Evolutionary conservation across 2,113 vertebrate genomes (phyloP), one percentile per base, ranked within the genome.

Genomic region (Sarotherodon lohbergeri): DNA sequence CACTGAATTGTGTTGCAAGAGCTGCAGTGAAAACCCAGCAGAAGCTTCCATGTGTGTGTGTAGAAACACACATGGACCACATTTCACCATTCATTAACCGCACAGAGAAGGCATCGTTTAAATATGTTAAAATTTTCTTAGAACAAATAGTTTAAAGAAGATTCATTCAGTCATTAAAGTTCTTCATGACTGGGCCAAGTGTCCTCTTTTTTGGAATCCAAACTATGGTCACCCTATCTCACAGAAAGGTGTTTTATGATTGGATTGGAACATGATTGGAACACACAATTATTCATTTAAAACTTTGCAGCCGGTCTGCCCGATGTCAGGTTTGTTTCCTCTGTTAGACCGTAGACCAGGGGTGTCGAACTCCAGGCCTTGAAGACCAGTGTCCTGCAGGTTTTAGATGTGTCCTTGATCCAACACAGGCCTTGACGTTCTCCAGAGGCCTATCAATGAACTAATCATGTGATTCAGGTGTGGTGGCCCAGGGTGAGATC

Each of bases 321-420:
- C 4, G 1, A 59, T 0, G 1, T 0, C 27, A 17, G 13, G 27
- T 63, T 61, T 61, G 57, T 61, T 63, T 63, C 29, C 9, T 63
- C 59, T 4, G 59, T 63, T 4, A 63, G 59, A 63, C 29, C 11
- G 16, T 19, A 63, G 59, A 19, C 59, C 29, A 63, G 59, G 59
- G 29, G 29, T 36, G 59, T 11, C 1, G 2, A 63, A 11, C 32
- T 36, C 5, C 59, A 63, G 59, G 32, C 59, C 59, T 0, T 0
- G 32, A 36, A 32, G 5, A 9, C 3, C 2, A 0, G 0, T 63
- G 32, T 63, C 59, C 59, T 63, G 59, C 32, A 36, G 9, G 27
- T 4, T 29, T 34, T 61, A 61, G 1, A 34, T 36, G 59, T 0
- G 59, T 36, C 32, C 17, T 63, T 63, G 59, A 63, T n/a, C 17